Evolutionary conservation across 2,888 invertebrate genomes (phyloP).

Genomic region (Apoda limacodes): DNA sequence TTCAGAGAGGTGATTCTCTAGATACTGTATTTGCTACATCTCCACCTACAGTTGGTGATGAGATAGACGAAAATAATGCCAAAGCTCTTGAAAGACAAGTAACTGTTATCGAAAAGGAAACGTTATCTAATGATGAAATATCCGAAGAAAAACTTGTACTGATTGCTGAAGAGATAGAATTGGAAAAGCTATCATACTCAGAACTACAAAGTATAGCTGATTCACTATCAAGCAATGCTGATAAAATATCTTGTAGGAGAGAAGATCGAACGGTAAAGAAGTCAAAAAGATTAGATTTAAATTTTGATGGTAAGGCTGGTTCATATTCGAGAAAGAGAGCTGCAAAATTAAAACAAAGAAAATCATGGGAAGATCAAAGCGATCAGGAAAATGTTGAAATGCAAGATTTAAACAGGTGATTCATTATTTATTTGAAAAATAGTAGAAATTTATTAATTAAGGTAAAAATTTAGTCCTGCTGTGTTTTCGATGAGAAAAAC

Average conservation of each 20-base stretch:
- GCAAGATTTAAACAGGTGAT: slow-evolving; percentile 72
- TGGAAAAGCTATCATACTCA: slow-evolving; percentile 51
- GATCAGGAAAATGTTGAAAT: slow-evolving; percentile 77
- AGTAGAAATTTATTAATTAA: too few relatives aligned
- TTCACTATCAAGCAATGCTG: slow-evolving; percentile 40
- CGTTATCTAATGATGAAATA: slow-evolving; percentile 32
- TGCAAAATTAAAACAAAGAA: slow-evolving; percentile 59
- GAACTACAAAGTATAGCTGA: slow-evolving; percentile 60
- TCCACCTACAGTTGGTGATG: slow-evolving; percentile 55
- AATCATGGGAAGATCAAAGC: slow-evolving; percentile 80
- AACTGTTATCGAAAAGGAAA: slow-evolving; percentile 7
- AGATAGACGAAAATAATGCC: slow-evolving; percentile 35
- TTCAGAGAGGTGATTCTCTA: slow-evolving; percentile 75
- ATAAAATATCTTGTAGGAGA: slow-evolving; percentile 58
- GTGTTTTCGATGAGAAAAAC: too few relatives aligned
- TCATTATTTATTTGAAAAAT: too few relatives aligned
- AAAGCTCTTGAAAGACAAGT: slow-evolving; percentile 23
- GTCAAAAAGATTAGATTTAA: slow-evolving; percentile 54
- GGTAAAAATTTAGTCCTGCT: too few relatives aligned
- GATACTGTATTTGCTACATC: slow-evolving; percentile 76
- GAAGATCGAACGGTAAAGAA: slow-evolving; percentile 55
- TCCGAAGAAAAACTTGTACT: slow-evolving; percentile 52
- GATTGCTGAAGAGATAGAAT: slow-evolving; percentile 51
- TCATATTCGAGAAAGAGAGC: slow-evolving; percentile 63
- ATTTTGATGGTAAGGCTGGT: slow-evolving; percentile 58